Conservation (phyloP, 35 echinoderm and acorn worm genomes). For the Diadema setosum region DNA sequence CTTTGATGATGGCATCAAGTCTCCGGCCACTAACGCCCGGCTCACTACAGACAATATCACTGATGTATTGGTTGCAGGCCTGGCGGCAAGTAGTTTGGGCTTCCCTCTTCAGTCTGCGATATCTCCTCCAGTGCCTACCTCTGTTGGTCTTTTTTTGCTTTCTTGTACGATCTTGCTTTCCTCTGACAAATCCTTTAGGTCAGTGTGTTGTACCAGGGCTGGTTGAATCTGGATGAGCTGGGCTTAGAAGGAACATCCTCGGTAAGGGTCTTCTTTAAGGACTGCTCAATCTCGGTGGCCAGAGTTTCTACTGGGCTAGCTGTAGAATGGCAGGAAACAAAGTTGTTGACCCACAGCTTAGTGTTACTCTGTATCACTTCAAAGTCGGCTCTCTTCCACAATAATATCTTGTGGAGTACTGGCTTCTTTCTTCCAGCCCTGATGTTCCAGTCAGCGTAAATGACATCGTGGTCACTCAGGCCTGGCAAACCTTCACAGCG, state of each 20-base stretch:
- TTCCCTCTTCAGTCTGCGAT: background rate
- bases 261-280: background rate
- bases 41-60: background rate
- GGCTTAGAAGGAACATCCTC: background rate
- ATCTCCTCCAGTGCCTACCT: background rate
- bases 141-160: no score
- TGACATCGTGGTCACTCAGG: no score
- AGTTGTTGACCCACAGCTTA: no score
- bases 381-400: no score
- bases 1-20: background rate
- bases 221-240: background rate
- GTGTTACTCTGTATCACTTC: no score
- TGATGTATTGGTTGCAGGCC: background rate
- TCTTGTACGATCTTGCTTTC: constrained; percentile 1
- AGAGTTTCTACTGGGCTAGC: background rate
- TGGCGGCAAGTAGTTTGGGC: background rate
- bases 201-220: background rate
- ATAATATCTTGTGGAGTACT: no score
- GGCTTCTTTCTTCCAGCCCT: no score
- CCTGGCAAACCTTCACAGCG: no score
- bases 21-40: background rate
- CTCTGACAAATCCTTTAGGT: background rate
- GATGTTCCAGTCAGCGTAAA: no score
- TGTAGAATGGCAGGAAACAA: background rate
- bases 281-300: background rate